Base-by-base conservation (phyloP, 1,140 invertebrate species). In the Apis laboriosa region DNA sequence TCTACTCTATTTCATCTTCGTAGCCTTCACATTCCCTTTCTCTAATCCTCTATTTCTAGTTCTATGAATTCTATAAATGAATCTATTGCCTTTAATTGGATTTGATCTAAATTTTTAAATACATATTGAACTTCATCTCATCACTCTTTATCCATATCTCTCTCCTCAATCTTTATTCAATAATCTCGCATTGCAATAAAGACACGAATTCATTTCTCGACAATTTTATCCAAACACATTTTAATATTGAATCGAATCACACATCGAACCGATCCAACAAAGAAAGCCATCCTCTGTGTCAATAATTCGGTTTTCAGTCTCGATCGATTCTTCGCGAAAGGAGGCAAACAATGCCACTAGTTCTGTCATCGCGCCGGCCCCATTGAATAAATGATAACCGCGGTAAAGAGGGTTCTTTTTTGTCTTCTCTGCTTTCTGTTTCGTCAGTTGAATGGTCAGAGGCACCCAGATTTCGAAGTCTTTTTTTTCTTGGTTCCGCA, bases 371-470 rank as follows among this genome's bases (percentile, higher is more conserved):
- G n/a, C 13, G 53, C n/a, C 60, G 24, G 1, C 17, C n/a, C 8
- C 34, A 17, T 80, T 80, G 78, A 85, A 88, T 81, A 83, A 83
- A 80, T 83, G 75, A 88, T 85, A 82, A 88, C 86, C 78, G 84
- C 60, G 80, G 66, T 80, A 82, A 80, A 85, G 61, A 79, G 78
- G 49, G 64, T 61, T 58, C 24, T 55, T 28, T 43, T 66, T 80
- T 77, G 55, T 58, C 76, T 66, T 73, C 58, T 79, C 78, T 51
- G 34, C 72, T 60, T 28, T 70, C 49, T 70, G 49, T 51, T 70
- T 80, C 75, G 58, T 51, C 74, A 17, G 17, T 17, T 88, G 85
- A 86, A 86, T 86, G 51, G 78, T 19, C 24, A 28, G n/a, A 15
- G 71, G 53, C 60, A 19, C 58, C 28, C 34, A 24, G 67, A 71